Evolutionary conservation across 2,797 vertebrate genomes (phyloP).

Genomic region (Peromyscus melanophrys): DNA sequence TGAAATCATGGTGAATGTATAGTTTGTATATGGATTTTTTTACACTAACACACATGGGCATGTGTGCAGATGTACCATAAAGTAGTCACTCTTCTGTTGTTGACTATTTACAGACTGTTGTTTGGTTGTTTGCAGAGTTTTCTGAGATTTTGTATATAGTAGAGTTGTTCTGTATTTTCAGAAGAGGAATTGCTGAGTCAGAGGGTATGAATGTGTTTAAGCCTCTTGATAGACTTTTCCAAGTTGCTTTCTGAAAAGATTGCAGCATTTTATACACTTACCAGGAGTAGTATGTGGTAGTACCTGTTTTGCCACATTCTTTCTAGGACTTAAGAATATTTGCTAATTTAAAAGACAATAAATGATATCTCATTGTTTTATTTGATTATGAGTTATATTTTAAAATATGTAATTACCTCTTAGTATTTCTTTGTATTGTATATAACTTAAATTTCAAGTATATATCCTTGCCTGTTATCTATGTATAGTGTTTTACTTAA

Average conservation of each 20-base stretch:
- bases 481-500: constrained; percentile 15
- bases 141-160: constrained; percentile 18
- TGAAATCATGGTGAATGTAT: constrained; percentile 26
- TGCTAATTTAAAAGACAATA: constrained; percentile 52
- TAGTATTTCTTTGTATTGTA: constrained; percentile 25
- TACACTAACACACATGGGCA: background rate
- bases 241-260: constrained; percentile 52
- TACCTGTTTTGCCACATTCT: background rate
- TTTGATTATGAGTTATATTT: constrained; percentile 56
- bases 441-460: constrained; percentile 47
- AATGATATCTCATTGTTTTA: constrained; percentile 18
- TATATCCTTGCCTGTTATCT: constrained; percentile 48
- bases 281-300: background rate
- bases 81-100: background rate
- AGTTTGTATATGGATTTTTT: constrained; percentile 45
- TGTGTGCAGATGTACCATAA: constrained; percentile 6
- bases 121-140: constrained; percentile 25
- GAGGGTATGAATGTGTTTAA: constrained; percentile 58
- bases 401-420: constrained; percentile 34
- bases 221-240: background rate
- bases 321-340: constrained; percentile 46
- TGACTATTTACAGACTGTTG: background rate
- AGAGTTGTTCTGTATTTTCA: constrained; percentile 65
- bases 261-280: constrained; percentile 15
- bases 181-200: constrained; percentile 57